These are phyloP conservation scores for Epizoanthus rinbou DNA, from an alignment of 92 coral and sea anemone species.

Conservation along the genomic window DNA sequence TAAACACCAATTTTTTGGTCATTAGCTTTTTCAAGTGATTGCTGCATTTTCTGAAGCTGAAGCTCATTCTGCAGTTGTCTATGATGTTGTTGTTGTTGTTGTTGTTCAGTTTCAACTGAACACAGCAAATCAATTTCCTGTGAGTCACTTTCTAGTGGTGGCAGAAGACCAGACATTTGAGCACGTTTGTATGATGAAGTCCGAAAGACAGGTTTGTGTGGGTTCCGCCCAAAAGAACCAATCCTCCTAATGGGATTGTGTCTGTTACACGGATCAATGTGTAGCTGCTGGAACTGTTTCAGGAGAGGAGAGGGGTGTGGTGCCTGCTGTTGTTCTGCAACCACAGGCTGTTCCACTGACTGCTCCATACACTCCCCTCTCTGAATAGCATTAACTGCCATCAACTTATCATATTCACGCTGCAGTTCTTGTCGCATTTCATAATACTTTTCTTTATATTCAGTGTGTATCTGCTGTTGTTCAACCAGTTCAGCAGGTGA, in stretches of 20 bases:
- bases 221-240: slow-evolving; percentile 75
- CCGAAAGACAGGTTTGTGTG: slow-evolving; percentile 85
- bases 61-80: slow-evolving; percentile 26
- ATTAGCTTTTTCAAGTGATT: slow-evolving; percentile 18
- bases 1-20: slow-evolving; percentile 35
- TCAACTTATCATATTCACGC: slow-evolving; percentile 82
- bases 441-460: slow-evolving; percentile 89
- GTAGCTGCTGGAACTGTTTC: slow-evolving; percentile 80
- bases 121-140: slow-evolving; percentile 8
- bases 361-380: slow-evolving; percentile 59
- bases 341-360: slow-evolving; percentile 43
- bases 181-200: slow-evolving; percentile 90
- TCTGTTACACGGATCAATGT: slow-evolving; percentile 69
- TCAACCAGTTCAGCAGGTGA: slow-evolving; percentile 90
- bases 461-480: slow-evolving; percentile 90
- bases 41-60: slow-evolving; percentile 23
- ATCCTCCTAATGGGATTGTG: slow-evolving; percentile 78
- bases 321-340: slow-evolving; percentile 54
- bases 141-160: slow-evolving; percentile 74
- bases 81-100: slow-evolving; percentile 4
- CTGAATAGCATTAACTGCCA: slow-evolving; percentile 74
- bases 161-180: slow-evolving; percentile 80
- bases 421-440: slow-evolving; percentile 98
- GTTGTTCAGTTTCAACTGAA: slow-evolving; percentile 24
- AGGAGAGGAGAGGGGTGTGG: slow-evolving; percentile 66